phyloP scores from a whole-genome alignment of 2,113 vertebrate species.

The Dinomys branickii region DNA sequence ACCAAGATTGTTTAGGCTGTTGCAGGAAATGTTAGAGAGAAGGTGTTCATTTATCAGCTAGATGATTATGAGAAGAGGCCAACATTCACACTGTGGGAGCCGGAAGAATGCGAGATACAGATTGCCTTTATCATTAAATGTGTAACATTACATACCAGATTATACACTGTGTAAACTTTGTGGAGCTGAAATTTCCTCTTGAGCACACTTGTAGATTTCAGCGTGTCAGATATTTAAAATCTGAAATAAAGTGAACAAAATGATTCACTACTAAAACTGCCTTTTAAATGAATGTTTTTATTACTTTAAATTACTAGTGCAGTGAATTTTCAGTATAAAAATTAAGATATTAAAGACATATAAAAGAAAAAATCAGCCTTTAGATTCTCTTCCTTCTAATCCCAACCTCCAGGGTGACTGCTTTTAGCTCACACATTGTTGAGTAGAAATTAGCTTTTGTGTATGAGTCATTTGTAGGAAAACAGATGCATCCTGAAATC shows the following conservation, averaged over 20 bases:
- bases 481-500: neutral
- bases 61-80: neutral
- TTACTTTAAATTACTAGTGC: conserved; percentile 14
- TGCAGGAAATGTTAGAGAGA: neutral
- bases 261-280: neutral
- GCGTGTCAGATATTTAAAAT: conserved; percentile 10
- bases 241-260: conserved; percentile 38
- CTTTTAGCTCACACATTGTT: neutral
- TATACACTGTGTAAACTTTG: conserved; percentile 1
- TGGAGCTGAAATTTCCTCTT: conserved; percentile 15
- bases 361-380: neutral
- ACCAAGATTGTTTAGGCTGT: neutral
- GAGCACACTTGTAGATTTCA: neutral
- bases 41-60: neutral
- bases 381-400: neutral
- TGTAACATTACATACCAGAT: conserved; percentile 25
- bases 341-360: neutral
- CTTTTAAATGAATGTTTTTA: conserved; percentile 1
- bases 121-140: conserved; percentile 18
- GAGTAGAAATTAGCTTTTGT: neutral
- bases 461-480: neutral
- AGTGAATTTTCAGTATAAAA: conserved; percentile 35
- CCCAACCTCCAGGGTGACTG: neutral
- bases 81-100: neutral
- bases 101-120: neutral